Evolutionary conservation across 2,797 vertebrate genomes (phyloP), one percentile per base, ranked within the genome.

Genomic region (Sebastes nivosus): DNA sequence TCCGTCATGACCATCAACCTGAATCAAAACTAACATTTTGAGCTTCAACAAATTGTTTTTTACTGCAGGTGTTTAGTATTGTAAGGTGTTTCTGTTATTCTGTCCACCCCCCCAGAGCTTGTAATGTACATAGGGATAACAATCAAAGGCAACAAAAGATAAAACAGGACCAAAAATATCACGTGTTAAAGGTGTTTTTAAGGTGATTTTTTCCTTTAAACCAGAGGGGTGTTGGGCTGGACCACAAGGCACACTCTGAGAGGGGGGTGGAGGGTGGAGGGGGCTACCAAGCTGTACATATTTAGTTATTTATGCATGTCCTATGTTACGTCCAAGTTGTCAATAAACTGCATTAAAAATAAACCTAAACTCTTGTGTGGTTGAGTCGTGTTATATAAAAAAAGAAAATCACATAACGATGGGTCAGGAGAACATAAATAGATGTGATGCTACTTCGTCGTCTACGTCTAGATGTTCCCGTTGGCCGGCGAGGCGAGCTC

Each of bases 401-500:
- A 18, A 16, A 46, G 42, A 67, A 75, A 68, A 52, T 42, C 34
- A 59, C 67, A 61, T 4, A n/a, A 22, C 9, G n/a, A 52, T 0
- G 4, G 42, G 36, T 78, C 25, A 67, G 38, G 13, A 54, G 50
- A 64, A 72, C 46, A 68, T 64, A 77, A 85, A 88, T 75, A 75
- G 55, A 79, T 67, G 6, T 22, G 67, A 8, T 4, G 75, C 73
- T 14, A 5, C 63, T 32, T 2, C 14, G 67, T 5, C 0, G 52
- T 36, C 87, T 92, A 95, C 0, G 52, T 34, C 85, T 92, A 96
- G 85, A 96, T 91, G 84, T 88, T 95, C 42, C 95, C 95, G 29
- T 96, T 96, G 52, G 91, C 95, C 18, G 95, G 96, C 2, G 94
- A 96, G 54, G 93, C 70, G 5, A 96, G 93, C 79, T 96, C 97